Evolutionary conservation across 2,113 vertebrate genomes (phyloP).

Genomic region (Gavia stellata): DNA sequence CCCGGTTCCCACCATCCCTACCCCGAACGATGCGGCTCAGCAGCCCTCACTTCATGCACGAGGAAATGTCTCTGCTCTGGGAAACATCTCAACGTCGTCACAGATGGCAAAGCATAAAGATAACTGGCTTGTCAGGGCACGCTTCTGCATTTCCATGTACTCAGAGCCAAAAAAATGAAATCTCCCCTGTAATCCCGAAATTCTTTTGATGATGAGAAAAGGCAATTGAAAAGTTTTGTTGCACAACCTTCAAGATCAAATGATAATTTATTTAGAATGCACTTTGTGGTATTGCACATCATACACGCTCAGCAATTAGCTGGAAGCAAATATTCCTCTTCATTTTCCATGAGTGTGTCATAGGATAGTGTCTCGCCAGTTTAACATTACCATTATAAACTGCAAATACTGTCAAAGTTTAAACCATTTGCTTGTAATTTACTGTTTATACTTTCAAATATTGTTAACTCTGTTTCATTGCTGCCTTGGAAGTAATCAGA

Average conservation of each 20-base stretch:
- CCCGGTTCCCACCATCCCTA: background rate
- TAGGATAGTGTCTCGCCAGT: background rate
- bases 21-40: accelerated
- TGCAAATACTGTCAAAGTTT: background rate
- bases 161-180: background rate
- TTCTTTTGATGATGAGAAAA: conserved; percentile 4
- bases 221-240: conserved; percentile 6
- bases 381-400: background rate
- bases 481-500: background rate
- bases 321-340: conserved; percentile 20
- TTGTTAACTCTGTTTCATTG: background rate
- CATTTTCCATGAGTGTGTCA: background rate
- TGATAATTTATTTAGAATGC: background rate
- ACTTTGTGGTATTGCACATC: background rate
- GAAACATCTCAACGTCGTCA: accelerated
- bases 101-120: background rate
- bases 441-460: background rate
- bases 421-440: background rate
- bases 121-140: background rate
- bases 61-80: background rate
- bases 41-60: accelerated
- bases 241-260: background rate
- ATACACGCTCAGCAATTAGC: background rate
- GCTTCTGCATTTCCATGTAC: background rate
- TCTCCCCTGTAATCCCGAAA: background rate